phyloP scores from a whole-genome alignment of 2,113 vertebrate genomes.

The Pelecanoides urinatrix region DNA sequence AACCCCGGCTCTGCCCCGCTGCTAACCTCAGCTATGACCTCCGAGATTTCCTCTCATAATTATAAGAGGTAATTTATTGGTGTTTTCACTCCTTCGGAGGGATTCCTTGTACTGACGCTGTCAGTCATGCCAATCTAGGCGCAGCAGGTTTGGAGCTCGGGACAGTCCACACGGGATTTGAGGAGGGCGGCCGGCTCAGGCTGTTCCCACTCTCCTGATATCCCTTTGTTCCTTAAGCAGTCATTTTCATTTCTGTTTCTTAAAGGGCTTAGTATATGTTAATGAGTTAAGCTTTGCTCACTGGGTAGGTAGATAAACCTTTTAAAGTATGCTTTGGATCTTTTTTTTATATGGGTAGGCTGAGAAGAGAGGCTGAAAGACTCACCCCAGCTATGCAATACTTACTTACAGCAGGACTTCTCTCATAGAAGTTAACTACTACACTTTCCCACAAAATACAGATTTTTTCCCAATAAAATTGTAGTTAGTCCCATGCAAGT shows the following conservation, averaged over 20 bases:
- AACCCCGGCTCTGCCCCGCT: background rate
- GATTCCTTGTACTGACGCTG: background rate
- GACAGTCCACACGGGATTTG: background rate
- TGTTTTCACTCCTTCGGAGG: constrained; percentile 34
- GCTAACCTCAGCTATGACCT: constrained; percentile 34
- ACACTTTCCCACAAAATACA: background rate
- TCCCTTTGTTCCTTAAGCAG: background rate
- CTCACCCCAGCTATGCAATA: background rate
- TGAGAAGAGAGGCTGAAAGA: background rate
- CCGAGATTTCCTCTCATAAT: constrained; percentile 26
- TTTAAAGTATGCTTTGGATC: background rate
- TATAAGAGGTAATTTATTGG: constrained; percentile 13
- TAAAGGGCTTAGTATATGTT: background rate
- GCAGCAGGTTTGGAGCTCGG: background rate
- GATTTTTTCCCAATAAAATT: background rate
- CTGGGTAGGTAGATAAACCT: background rate
- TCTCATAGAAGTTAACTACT: background rate
- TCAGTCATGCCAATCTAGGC: background rate
- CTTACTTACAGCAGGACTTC: background rate
- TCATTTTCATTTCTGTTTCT: background rate
- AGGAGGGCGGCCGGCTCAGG: too few relatives aligned
- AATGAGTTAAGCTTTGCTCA: background rate
- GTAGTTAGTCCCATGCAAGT: background rate
- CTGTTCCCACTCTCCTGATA: background rate
- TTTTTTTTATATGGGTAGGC: background rate